Evolutionary conservation across 1,140 invertebrate species (phyloP).

Genomic region (Heliconius congener): DNA sequence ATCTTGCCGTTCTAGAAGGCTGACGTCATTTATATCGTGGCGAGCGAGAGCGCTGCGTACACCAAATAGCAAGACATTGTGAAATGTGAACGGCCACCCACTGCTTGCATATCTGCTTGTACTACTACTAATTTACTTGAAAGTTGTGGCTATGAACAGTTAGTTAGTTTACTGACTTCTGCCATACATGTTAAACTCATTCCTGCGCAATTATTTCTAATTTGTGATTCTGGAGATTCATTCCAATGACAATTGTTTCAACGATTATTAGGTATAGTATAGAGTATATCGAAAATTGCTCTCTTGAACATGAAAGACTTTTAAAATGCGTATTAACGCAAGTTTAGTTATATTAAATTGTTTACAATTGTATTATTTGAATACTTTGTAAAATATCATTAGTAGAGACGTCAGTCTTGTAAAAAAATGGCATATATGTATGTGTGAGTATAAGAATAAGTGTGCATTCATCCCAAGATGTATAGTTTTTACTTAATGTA

Average conservation of each 20-base stretch:
- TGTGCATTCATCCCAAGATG: conserved; percentile 21
- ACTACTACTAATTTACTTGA: conserved; percentile 70
- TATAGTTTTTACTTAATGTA: conserved; percentile 2
- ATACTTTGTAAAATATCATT: conserved; percentile 7
- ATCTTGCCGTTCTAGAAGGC: conserved; percentile 75
- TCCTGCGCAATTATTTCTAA: conserved; percentile 62
- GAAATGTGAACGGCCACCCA: conserved; percentile 80
- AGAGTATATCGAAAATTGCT: conserved; percentile 45
- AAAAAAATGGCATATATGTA: conserved; percentile 33
- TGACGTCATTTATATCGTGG: conserved; percentile 76
- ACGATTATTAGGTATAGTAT: conserved; percentile 80
- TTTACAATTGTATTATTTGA: conserved; percentile 11
- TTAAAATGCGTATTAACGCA: conserved; percentile 11
- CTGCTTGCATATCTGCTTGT: conserved; percentile 66
- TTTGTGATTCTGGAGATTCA: conserved; percentile 72
- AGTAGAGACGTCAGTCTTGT: conserved; percentile 33
- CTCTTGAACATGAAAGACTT: conserved; percentile 40
- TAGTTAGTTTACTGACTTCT: conserved; percentile 72
- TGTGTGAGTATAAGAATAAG: conserved; percentile 41
- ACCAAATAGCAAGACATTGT: conserved; percentile 69
- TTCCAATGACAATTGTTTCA: conserved; percentile 75
- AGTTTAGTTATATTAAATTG: conserved; percentile 2
- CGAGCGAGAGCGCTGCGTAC: conserved; percentile 68
- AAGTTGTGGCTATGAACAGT: conserved; percentile 79
- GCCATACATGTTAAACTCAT: conserved; percentile 73